A percentile compares a stretch with the other conserved stretches of the same genome.
Evolutionary conservation across 2,113 vertebrate genomes (phyloP).

Genomic region (Sylvia atricapilla): DNA sequence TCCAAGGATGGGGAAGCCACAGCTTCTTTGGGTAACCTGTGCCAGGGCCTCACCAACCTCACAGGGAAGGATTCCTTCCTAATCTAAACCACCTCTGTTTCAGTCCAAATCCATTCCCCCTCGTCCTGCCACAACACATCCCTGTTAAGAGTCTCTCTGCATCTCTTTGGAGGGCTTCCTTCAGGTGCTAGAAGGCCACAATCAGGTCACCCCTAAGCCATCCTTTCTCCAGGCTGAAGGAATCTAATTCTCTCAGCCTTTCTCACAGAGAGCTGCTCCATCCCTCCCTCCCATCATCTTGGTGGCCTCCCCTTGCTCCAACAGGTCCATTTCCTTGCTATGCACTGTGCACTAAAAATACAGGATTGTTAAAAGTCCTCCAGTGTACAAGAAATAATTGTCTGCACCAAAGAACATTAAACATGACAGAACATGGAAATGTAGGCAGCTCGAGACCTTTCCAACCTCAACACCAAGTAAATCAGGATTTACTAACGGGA

Average conservation of each 20-base stretch:
- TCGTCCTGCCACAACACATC: neutral
- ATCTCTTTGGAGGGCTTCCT: neutral
- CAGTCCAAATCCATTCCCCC: neutral
- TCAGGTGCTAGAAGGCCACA: neutral
- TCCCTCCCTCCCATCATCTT: neutral
- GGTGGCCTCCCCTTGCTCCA: neutral
- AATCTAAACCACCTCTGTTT: neutral
- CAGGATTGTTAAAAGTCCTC: neutral
- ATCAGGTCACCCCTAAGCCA: neutral
- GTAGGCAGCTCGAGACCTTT: neutral
- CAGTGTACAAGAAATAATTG: neutral
- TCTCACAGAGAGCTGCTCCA: neutral
- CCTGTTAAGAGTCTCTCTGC: neutral
- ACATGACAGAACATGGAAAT: neutral
- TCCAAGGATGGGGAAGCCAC: neutral
- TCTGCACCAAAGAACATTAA: neutral
- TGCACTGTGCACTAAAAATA: neutral
- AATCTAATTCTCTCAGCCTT: neutral
- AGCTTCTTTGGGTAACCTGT: neutral
- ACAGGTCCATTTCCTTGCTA: neutral
- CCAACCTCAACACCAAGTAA: neutral
- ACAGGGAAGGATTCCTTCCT: neutral
- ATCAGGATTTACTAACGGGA: neutral
- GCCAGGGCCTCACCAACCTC: neutral
- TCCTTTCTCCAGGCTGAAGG: neutral